Evolutionary conservation across 2,888 invertebrate species (phyloP).

Genomic region (Eulithis testata): DNA sequence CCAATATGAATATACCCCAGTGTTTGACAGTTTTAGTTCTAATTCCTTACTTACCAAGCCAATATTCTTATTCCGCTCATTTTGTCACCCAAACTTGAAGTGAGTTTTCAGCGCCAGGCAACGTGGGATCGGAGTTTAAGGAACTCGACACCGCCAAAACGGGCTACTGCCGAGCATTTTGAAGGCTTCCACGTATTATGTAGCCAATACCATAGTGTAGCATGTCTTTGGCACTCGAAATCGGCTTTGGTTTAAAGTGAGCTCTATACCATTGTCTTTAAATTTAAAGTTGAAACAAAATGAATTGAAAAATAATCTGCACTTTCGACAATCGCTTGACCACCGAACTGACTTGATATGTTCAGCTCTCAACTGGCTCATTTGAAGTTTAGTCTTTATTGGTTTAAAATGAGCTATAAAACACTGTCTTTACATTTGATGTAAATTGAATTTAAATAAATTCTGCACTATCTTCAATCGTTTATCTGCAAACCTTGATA

Average conservation of each 20-base stretch:
- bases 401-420: too few relatives aligned
- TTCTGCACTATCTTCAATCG: too few relatives aligned
- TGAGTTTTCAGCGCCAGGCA: conserved; percentile 17
- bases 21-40: too few relatives aligned
- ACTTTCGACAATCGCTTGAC: too few relatives aligned
- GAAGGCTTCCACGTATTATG: conserved; percentile 67
- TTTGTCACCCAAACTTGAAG: conserved; percentile 34
- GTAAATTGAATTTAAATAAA: too few relatives aligned
- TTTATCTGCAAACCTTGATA: too few relatives aligned
- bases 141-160: conserved; percentile 74
- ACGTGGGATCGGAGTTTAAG: conserved; percentile 41
- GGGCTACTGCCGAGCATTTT: conserved; percentile 78
- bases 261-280: neutral
- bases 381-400: too few relatives aligned
- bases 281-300: neutral
- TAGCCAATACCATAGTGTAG: conserved; percentile 19
- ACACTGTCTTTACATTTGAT: too few relatives aligned
- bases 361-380: too few relatives aligned
- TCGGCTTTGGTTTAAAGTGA: conserved; percentile 7
- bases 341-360: too few relatives aligned
- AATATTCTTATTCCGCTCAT: conserved; percentile 20
- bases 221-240: conserved; percentile 14
- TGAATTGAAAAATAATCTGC: neutral
- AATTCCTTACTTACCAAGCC: neutral
- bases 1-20: too few relatives aligned